These are phyloP conservation scores for Hydrotaea cyrtoneurina DNA, from an alignment of 2,888 invertebrate species.

Conservation along the genomic window DNA sequence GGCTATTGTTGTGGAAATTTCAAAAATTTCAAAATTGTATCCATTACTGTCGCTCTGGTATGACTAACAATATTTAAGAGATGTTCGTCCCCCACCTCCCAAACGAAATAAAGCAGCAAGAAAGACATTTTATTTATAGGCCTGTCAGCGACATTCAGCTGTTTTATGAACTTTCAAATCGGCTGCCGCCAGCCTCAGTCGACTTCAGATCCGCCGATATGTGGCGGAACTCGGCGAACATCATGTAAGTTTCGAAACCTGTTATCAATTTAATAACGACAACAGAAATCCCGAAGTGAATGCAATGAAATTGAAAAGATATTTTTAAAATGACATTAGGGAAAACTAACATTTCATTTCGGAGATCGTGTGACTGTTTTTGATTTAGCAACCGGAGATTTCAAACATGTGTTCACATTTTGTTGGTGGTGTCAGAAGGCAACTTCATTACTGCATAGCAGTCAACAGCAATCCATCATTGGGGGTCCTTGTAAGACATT, in stretches of 20 bases:
- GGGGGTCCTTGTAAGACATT: too few species aligned
- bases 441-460: not conserved
- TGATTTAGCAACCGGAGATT: not conserved
- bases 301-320: constrained; percentile 38
- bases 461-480: constrained; percentile 42
- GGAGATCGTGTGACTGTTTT: not conserved
- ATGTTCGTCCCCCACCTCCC: constrained; percentile 42
- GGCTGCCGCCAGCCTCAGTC: not conserved
- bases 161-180: constrained; percentile 69
- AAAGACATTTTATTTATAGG: constrained; percentile 75
- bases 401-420: constrained; percentile 23
- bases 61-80: constrained; percentile 47
- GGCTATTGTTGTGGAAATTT: constrained; percentile 53
- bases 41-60: constrained; percentile 61
- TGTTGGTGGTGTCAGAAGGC: not conserved
- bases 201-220: not conserved
- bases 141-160: constrained; percentile 78
- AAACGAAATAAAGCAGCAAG: not conserved
- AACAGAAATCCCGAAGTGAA: constrained; percentile 51
- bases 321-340: constrained; percentile 28
- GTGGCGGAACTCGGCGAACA: not conserved
- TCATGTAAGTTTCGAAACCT: constrained; percentile 43
- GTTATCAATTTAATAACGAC: constrained; percentile 48
- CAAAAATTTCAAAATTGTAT: constrained; percentile 59
- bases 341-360: constrained; percentile 2